A percentile compares a stretch with the other conserved stretches of the same genome.
phyloP scores from a whole-genome alignment of 2,888 invertebrate species.

The Thecocarcelia acutangulata region DNA sequence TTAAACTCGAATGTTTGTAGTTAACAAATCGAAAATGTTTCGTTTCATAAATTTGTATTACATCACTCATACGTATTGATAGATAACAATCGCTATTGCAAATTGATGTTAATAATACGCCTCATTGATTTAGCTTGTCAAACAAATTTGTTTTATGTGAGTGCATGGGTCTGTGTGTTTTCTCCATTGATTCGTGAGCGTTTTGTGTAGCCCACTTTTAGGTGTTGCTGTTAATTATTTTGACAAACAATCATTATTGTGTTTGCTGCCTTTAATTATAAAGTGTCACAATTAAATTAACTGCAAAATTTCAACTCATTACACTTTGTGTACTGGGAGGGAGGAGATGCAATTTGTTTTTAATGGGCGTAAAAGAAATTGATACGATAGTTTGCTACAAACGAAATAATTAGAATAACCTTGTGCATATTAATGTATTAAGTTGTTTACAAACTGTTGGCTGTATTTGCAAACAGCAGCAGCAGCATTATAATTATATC shows the following conservation, averaged over 20 bases:
- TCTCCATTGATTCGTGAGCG: background rate
- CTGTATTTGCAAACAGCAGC: too few species aligned
- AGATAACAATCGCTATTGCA: background rate
- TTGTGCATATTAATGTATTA: too few species aligned
- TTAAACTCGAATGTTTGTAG: too few species aligned
- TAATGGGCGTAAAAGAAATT: background rate
- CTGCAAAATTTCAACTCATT: constrained; percentile 37
- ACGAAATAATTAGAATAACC: background rate
- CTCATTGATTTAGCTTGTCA: background rate
- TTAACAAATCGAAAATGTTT: background rate
- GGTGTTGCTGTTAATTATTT: constrained; percentile 16
- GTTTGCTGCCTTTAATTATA: constrained; percentile 38
- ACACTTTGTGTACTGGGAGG: constrained; percentile 21
- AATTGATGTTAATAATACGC: constrained; percentile 43
- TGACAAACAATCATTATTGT: constrained; percentile 30
- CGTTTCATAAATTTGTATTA: background rate
- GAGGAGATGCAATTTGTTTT: background rate
- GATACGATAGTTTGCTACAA: background rate
- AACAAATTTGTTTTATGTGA: background rate
- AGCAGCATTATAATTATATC: too few species aligned
- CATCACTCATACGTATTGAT: constrained; percentile 1
- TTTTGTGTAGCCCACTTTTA: constrained; percentile 35
- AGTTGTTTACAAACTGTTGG: too few species aligned
- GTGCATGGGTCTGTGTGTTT: background rate
- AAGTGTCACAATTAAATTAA: constrained; percentile 50